Base-by-base conservation (phyloP, 2,797 vertebrate species). In the Sciurus vulgaris region DNA sequence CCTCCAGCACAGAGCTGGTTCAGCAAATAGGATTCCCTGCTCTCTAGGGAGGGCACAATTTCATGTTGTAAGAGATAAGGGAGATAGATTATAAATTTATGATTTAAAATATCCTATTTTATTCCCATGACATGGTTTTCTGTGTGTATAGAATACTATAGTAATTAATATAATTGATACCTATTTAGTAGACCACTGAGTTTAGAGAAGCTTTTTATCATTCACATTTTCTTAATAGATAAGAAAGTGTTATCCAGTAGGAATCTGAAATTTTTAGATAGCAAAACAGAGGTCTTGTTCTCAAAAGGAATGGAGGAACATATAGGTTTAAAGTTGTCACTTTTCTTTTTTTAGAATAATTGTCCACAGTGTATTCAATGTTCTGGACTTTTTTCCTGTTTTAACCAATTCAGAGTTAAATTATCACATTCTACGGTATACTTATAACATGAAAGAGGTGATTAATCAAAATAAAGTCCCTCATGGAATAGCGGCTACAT, bases 31-130 rank as follows among this genome's bases (percentile, higher is more conserved):
- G 26, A 73, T 73, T 61, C 35, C 56, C 63, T 56, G 44, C 26
- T 86, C 33, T 56, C 33, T 84, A 44, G 12, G 76, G 33, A 15
- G 22, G 11, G 24, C 7, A 8, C 8, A 28, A 12, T 79, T 74
- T 91, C 24, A 2, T 7, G 20, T 70, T 70, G 17, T 65, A 67
- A 86, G 17, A 86, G 63, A 93, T 30, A 79, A 70, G 14, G 20
- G 10, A 7, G 38, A 61, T 33, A 56, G 49, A 72, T 17, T 70
- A 44, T 18, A 86, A 35, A 2, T 63, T 82, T 35, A 22, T 74
- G 51, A 56, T 84, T 84, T 47, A 86, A 72, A 91, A 26, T 86
- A 59, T 67, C 82, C 89, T 77, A 12, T 88, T 95, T 76, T 91
- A 93, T 78, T 12, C 47, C 26, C 56, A 47, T 61, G 54, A 33